phyloP scores from a whole-genome alignment of 1,140 invertebrate genomes.

The Agraylea sexmaculata region DNA sequence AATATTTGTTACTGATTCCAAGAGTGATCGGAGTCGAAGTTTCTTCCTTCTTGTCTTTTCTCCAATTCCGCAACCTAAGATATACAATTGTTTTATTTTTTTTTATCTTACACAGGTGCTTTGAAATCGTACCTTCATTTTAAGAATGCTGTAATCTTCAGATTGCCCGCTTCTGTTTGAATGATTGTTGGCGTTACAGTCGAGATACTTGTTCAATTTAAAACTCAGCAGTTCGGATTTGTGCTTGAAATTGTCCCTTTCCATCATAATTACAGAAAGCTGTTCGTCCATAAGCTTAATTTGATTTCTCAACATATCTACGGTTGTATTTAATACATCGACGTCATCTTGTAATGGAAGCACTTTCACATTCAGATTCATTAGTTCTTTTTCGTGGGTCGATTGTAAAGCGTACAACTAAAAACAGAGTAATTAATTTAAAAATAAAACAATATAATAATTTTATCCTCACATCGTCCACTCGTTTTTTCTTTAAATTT shows the following conservation, averaged over 20 bases:
- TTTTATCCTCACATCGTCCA: conserved; percentile 54
- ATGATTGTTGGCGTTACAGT: conserved; percentile 10
- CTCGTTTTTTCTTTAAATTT: conserved; percentile 54
- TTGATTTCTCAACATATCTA: conserved; percentile 43
- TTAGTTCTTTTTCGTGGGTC: conserved; percentile 63
- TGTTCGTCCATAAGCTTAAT: conserved; percentile 43
- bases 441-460: conserved; percentile 3
- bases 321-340: conserved; percentile 39
- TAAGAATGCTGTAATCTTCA: conserved; percentile 21
- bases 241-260: conserved; percentile 46
- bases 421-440: conserved; percentile 19
- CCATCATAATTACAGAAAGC: conserved; percentile 40
- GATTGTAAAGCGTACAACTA: conserved; percentile 63
- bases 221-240: conserved; percentile 25
- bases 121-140: conserved; percentile 12
- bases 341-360: conserved; percentile 44
- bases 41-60: conserved; percentile 30
- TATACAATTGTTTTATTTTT: conserved; percentile 6
- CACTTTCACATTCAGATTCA: conserved; percentile 43
- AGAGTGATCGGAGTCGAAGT: conserved; percentile 27
- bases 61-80: conserved; percentile 30
- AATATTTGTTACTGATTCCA: conserved; percentile 18
- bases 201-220: conserved; percentile 9
- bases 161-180: conserved; percentile 14
- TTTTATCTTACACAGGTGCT: conserved; percentile 1